Conservation (phyloP, 2,888 invertebrate genomes). For the Lasioglossum villosulum region DNA sequence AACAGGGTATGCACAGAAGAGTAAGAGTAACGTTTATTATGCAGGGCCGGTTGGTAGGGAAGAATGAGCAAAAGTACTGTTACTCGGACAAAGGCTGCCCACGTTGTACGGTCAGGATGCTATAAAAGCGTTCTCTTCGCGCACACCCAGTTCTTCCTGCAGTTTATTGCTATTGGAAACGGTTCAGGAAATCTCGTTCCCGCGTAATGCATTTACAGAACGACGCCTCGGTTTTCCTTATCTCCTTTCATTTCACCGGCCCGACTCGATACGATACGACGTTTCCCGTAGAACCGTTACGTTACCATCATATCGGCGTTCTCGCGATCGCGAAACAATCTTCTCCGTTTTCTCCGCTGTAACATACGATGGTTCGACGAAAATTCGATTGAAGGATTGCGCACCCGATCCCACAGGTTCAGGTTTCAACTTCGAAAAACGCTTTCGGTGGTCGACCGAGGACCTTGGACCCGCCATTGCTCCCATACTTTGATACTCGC, state of each 20-base stretch:
- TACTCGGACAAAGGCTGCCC: conserved; percentile 69
- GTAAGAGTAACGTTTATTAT: conserved; percentile 60
- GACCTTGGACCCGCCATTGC: not conserved
- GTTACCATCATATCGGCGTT: conserved; percentile 5
- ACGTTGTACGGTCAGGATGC: conserved; percentile 66
- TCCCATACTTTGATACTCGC: not conserved
- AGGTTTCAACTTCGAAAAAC: not conserved
- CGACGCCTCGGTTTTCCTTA: conserved; percentile 53
- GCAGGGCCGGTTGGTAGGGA: conserved; percentile 20
- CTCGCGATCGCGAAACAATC: not conserved
- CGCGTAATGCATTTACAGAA: conserved; percentile 49
- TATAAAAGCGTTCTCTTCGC: conserved; percentile 59
- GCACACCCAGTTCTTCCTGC: conserved; percentile 68
- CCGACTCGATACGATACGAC: conserved; percentile 25
- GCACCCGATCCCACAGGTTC: not conserved
- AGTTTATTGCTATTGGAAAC: conserved; percentile 69
- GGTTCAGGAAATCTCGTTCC: conserved; percentile 61
- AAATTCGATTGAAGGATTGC: not conserved
- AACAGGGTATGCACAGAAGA: conserved; percentile 30
- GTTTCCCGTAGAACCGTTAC: conserved; percentile 35
- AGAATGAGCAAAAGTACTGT: conserved; percentile 63
- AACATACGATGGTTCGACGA: not conserved
- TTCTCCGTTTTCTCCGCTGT: not conserved
- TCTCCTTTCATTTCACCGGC: not conserved
- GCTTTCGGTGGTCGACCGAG: not conserved